Evolutionary conservation across 2,113 vertebrate genomes (phyloP).

Genomic region (Pseudolaguvia tuberculata): DNA sequence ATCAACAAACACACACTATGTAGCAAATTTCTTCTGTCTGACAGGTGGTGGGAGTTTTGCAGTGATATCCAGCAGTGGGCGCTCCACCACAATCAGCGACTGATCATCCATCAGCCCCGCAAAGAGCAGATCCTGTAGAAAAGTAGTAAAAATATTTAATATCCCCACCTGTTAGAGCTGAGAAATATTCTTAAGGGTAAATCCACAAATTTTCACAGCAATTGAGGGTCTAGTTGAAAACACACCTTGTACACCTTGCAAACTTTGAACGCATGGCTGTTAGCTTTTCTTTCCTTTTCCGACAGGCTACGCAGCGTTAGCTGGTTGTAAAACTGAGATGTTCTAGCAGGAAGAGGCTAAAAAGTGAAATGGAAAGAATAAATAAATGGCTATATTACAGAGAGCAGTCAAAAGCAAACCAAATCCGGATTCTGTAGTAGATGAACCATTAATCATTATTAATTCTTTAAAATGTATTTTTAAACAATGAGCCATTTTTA

Average conservation of each 20-base stretch:
- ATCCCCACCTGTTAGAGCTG: not conserved
- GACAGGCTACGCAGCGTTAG: slow-evolving; percentile 73
- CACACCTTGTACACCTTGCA: slow-evolving; percentile 87
- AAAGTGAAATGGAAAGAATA: not conserved
- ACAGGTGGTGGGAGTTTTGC: slow-evolving; percentile 82
- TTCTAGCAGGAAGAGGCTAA: slow-evolving; percentile 80
- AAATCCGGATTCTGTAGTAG: not conserved
- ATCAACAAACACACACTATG: slow-evolving; percentile 63
- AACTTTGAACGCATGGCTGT: slow-evolving; percentile 87
- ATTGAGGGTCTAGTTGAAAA: too few species aligned
- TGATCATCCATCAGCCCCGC: slow-evolving; percentile 76
- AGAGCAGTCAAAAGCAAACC: not conserved
- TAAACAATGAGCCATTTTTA: not conserved
- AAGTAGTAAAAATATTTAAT: too few species aligned
- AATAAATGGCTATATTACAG: too few species aligned
- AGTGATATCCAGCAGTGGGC: slow-evolving; percentile 81
- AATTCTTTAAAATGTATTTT: not conserved
- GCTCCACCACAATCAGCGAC: slow-evolving; percentile 85
- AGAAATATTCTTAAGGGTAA: not conserved
- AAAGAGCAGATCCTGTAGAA: slow-evolving; percentile 76
- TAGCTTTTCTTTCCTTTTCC: slow-evolving; percentile 57
- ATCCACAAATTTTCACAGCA: not conserved
- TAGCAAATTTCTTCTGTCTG: slow-evolving; percentile 91
- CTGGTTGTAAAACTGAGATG: slow-evolving; percentile 73
- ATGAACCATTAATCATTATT: not conserved